Percentiles rank a stretch among this genome's conserved stretches.
phyloP scores from a whole-genome alignment of 2,888 invertebrate species.

The Koerneria pararmatus region DNA sequence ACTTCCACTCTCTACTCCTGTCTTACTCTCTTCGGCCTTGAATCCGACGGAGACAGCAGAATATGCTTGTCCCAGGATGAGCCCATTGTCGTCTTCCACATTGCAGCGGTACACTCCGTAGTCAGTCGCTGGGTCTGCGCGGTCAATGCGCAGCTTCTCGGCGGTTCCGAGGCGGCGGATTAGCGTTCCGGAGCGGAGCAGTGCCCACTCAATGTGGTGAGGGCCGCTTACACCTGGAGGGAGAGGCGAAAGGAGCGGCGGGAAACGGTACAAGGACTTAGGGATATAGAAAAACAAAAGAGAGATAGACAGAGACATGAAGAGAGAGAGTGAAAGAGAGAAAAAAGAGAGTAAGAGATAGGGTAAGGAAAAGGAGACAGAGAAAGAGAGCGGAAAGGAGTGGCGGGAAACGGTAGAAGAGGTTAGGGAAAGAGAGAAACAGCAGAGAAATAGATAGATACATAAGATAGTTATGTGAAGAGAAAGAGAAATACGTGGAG shows the following conservation, averaged over 20 bases:
- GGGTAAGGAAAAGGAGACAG: slow-evolving; percentile 12
- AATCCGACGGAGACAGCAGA: slow-evolving; percentile 55
- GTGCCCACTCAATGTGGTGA: slow-evolving; percentile 57
- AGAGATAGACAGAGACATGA: neutral
- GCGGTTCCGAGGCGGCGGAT: slow-evolving; percentile 52
- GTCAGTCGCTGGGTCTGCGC: slow-evolving; percentile 55
- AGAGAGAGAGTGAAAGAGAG: neutral
- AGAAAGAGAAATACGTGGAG: neutral
- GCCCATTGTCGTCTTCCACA: slow-evolving; percentile 55
- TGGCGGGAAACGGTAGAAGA: neutral
- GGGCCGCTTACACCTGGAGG: too few relatives aligned
- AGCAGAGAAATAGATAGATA: neutral
- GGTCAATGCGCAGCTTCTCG: slow-evolving; percentile 43
- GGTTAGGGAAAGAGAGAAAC: neutral
- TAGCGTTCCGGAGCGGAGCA: slow-evolving; percentile 53
- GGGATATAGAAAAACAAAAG: neutral
- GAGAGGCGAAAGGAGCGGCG: too few relatives aligned
- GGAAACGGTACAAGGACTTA: neutral
- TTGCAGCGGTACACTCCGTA: slow-evolving; percentile 58
- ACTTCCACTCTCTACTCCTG: neutral
- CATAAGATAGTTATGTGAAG: too few relatives aligned
- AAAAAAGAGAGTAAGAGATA: slow-evolving; percentile 11
- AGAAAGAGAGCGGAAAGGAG: too few relatives aligned
- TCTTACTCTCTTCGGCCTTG: slow-evolving; percentile 26
- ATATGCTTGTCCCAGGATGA: slow-evolving; percentile 52